A percentile compares a stretch with the other conserved stretches of the same genome.
Conservation (phyloP, 2,113 vertebrate genomes). For the Oostethus manadensis region DNA sequence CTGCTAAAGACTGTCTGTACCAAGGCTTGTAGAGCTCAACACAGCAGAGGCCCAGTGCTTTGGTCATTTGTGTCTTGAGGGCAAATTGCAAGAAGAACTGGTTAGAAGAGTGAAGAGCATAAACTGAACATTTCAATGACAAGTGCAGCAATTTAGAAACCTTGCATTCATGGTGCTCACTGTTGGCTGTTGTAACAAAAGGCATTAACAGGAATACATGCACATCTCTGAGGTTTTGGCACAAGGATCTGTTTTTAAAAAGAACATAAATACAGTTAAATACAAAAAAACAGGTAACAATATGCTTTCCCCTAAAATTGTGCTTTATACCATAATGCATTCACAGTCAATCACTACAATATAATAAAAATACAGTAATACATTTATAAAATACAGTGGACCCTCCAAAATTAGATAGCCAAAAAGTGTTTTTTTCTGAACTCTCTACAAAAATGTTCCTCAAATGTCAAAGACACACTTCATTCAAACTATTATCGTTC, state of each 20-base stretch:
- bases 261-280: neutral
- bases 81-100: neutral
- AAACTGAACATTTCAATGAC: neutral
- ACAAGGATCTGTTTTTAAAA: conserved; percentile 51
- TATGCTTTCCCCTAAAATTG: neutral
- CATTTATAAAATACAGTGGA: too few relatives aligned
- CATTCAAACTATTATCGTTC: too few relatives aligned
- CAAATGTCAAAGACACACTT: too few relatives aligned
- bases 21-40: conserved; percentile 76
- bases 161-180: neutral
- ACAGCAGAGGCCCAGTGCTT: conserved; percentile 64
- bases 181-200: neutral
- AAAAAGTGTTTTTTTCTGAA: too few relatives aligned
- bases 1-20: conserved; percentile 61
- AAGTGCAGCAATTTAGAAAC: neutral
- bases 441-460: too few relatives aligned
- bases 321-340: too few relatives aligned
- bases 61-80: conserved; percentile 36
- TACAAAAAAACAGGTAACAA: neutral
- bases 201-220: conserved; percentile 78
- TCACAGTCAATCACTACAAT: neutral
- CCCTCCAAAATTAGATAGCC: too few relatives aligned
- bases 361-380: too few relatives aligned
- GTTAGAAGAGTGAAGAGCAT: neutral
- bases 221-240: conserved; percentile 66